Evolutionary conservation across 2,888 invertebrate genomes (phyloP).

Genomic region (Cephus nigrinus): DNA sequence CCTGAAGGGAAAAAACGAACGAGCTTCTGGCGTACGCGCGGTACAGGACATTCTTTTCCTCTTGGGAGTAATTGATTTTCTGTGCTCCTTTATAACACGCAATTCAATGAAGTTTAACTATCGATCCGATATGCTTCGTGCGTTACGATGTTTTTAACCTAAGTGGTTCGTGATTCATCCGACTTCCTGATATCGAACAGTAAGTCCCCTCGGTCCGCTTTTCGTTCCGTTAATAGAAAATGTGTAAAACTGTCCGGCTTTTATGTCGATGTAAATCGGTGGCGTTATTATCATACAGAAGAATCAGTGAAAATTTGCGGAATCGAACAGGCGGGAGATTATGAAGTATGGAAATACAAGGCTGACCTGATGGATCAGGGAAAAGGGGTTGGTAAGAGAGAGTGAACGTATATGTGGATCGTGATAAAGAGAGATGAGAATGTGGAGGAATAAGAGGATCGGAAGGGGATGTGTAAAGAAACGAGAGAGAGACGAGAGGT

Average conservation of each 20-base stretch:
- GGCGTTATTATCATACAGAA: neutral
- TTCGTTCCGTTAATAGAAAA: neutral
- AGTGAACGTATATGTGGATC: neutral
- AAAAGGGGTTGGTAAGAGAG: constrained; percentile 7
- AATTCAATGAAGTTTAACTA: constrained; percentile 20
- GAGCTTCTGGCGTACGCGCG: neutral
- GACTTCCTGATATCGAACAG: constrained; percentile 34
- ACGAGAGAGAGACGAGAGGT: constrained; percentile 11
- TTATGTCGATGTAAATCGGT: neutral
- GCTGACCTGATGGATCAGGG: constrained; percentile 21
- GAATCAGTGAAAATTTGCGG: constrained; percentile 26
- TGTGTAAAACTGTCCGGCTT: neutral
- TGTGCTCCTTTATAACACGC: constrained; percentile 34
- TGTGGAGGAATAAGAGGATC: constrained; percentile 6
- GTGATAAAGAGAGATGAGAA: neutral
- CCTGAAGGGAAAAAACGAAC: neutral
- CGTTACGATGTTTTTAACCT: constrained; percentile 17
- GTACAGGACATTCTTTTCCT: constrained; percentile 9
- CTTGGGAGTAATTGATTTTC: constrained; percentile 42
- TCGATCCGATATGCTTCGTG: constrained; percentile 20
- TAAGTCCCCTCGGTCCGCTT: neutral
- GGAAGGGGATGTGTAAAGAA: neutral
- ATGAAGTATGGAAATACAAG: constrained; percentile 45
- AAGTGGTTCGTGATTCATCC: constrained; percentile 28
- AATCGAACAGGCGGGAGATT: constrained; percentile 31